Conservation (phyloP, 2,797 vertebrate genomes). For the Tamandua tetradactyla region DNA sequence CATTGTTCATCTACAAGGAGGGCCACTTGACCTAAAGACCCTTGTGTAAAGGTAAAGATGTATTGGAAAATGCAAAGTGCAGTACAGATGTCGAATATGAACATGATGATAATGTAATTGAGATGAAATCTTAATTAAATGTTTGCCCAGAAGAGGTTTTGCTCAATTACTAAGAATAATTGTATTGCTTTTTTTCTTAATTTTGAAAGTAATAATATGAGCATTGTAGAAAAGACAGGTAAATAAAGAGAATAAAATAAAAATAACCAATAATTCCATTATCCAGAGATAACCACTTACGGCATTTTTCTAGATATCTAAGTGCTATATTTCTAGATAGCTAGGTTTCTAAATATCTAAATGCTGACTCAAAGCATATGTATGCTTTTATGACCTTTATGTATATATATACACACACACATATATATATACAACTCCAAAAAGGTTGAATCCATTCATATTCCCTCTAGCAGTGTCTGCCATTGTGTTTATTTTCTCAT, state of each 20-base stretch:
- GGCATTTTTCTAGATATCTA: neutral
- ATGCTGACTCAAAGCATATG: neutral
- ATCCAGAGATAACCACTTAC: neutral
- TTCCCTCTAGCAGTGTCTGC: neutral
- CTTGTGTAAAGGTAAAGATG: neutral
- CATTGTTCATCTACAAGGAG: neutral
- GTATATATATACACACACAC: no score
- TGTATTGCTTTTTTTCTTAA: conserved; percentile 28
- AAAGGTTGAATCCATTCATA: neutral
- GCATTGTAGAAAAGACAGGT: neutral
- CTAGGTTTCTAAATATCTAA: neutral
- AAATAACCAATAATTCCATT: neutral
- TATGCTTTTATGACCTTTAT: neutral
- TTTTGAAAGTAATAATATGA: neutral
- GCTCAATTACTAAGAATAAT: neutral
- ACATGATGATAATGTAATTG: neutral
- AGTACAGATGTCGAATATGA: neutral
- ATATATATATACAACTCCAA: neutral
- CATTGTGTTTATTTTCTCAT: neutral
- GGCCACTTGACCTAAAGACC: neutral
- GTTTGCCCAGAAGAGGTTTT: neutral
- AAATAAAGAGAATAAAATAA: conserved; percentile 29
- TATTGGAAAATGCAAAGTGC: neutral
- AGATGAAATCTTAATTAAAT: neutral
- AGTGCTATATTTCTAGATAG: neutral